Evolutionary conservation across 2,888 invertebrate genomes (phyloP), one percentile per base, ranked within the genome.

Genomic region (Camptogramma bilineatum): DNA sequence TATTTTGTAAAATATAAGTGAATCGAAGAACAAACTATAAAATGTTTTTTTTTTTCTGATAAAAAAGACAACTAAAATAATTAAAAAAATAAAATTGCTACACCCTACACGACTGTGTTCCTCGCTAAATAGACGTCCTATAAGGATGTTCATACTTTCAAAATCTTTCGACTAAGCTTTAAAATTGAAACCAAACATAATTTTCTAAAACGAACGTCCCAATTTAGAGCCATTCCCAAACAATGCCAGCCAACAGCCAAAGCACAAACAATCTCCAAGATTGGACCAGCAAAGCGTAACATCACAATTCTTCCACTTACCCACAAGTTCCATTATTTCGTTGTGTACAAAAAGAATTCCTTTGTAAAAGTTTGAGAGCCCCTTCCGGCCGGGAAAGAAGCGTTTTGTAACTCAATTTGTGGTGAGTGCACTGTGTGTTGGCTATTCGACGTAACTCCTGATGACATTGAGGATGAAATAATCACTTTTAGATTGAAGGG

Each of bases 371-470:
- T 90, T 90, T 90, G 89, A 86, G 88, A 83, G 79, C 74, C 86
- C 78, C 80, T 79, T 72, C 73, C 72, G 76, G 77, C 73, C 74
- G 73, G 77, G 80, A 86, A 88, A 88, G 88, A 91, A 90, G 86
- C 90, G 89, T 86, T 90, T 87, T 86, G 89, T 90, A 89, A 90
- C 89, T 87, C 90, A 88, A 90, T 91, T 90, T 89, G 88, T 67
- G 85, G 85, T 78, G 82, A 84, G 83, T 84, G 83, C 85, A 83
- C 75, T 68, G 64, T 65, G 66, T 62, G n/a, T n/a, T n/a, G 47
- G 47, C 64, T 59, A 54, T 51, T 58, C 64, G n/a, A n/a, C 16
- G 42, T 21, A 39, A n/a, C 39, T 53, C 42, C 10, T 46, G 55
- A 50, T 50, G 66, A 48, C 47, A 56, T 59, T 52, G 54, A 51